Evolutionary conservation across 2,113 vertebrate species (phyloP).

Genomic region (Nannobrachium achirus): DNA sequence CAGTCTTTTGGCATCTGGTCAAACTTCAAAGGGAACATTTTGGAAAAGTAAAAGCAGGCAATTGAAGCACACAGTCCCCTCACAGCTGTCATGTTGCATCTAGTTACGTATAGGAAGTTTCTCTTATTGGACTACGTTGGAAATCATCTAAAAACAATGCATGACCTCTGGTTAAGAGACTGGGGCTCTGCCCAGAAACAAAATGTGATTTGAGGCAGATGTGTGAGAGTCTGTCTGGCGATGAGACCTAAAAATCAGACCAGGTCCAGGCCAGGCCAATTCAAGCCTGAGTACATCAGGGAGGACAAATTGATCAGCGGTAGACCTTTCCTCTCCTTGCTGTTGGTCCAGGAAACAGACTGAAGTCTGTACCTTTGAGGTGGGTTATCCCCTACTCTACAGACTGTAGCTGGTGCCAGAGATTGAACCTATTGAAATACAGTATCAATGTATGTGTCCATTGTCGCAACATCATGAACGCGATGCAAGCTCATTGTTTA

Average conservation of each 20-base stretch:
- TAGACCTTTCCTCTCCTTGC: neutral
- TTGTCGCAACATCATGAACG: conserved; percentile 43
- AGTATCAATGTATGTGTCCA: conserved; percentile 3
- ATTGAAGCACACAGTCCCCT: conserved; percentile 48
- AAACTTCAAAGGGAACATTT: conserved; percentile 48
- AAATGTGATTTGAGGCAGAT: conserved; percentile 70
- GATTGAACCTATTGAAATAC: conserved; percentile 15
- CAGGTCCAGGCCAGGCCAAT: conserved; percentile 27
- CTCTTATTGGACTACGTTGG: conserved; percentile 51
- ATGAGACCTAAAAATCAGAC: conserved; percentile 28
- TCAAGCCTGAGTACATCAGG: conserved; percentile 23
- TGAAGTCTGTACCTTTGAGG: neutral
- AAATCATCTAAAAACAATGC: conserved; percentile 48
- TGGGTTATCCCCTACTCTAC: conserved; percentile 6
- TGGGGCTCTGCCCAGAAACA: conserved; percentile 42
- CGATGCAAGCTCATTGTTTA: conserved; percentile 16
- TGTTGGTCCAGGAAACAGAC: neutral
- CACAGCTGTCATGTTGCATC: conserved; percentile 59
- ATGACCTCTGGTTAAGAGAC: conserved; percentile 47
- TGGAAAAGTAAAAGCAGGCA: conserved; percentile 62
- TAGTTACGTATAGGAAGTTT: conserved; percentile 50
- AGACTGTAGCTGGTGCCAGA: conserved; percentile 26
- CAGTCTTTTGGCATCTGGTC: conserved; percentile 58
- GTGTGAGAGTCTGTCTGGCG: conserved; percentile 59
- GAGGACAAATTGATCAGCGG: conserved; percentile 22